Conservation (phyloP, 1,140 invertebrate genomes). For the Pseudobourletiella spinata region DNA sequence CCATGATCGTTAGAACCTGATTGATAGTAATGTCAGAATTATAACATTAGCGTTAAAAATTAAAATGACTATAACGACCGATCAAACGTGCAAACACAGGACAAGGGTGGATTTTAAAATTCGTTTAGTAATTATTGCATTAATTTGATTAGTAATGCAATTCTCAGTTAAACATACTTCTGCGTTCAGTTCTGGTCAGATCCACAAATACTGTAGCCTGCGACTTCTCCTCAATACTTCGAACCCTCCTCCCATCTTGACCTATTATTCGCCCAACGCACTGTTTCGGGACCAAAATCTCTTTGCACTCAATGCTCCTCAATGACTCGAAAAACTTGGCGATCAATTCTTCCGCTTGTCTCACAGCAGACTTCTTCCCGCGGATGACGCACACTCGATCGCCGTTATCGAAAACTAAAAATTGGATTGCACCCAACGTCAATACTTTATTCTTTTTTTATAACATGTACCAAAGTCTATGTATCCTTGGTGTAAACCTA, state of each 20-base stretch:
- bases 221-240: constrained; percentile 23
- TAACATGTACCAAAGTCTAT: not conserved
- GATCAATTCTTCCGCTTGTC: constrained; percentile 15
- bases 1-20: too few species aligned
- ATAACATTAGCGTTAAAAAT: too few species aligned
- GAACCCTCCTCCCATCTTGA: constrained; percentile 15
- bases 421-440: not conserved
- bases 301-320: constrained; percentile 2
- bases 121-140: too few species aligned
- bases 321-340: constrained; percentile 18
- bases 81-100: too few species aligned
- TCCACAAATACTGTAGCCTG: constrained; percentile 15
- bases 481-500: constrained; percentile 2
- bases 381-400: constrained; percentile 22
- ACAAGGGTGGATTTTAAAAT: too few species aligned
- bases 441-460: not conserved
- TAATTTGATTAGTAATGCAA: too few species aligned
- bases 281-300: constrained; percentile 10
- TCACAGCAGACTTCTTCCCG: constrained; percentile 4
- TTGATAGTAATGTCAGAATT: too few species aligned
- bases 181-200: constrained; percentile 1
- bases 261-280: constrained; percentile 30
- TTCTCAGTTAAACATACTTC: not conserved
- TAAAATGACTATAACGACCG: too few species aligned
- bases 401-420: constrained; percentile 23